Percentiles rank a stretch among this genome's conserved stretches.
These are phyloP conservation scores for Pithys albifrons DNA, from an alignment of 2,113 vertebrate species.

Conservation along the genomic window DNA sequence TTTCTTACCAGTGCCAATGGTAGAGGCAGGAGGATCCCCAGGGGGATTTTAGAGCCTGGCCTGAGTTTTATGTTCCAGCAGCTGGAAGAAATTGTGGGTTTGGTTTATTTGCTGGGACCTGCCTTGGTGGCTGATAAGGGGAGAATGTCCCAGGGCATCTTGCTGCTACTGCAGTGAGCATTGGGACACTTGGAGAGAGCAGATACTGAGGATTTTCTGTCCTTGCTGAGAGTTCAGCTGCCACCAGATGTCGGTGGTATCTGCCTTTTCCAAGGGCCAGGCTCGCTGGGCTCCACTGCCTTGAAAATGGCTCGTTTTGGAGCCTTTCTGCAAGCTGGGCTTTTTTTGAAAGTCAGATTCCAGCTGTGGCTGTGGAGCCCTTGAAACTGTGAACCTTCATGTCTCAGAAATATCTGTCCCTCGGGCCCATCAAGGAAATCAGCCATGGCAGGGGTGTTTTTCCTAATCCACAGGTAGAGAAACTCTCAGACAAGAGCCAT, in stretches of 20 bases:
- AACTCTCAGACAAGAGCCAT: constrained; percentile 16
- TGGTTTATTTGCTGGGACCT: background rate
- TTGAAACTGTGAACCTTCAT: background rate
- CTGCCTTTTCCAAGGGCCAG: background rate
- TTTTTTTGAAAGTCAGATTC: background rate
- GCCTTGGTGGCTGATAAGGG: background rate
- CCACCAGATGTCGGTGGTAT: background rate
- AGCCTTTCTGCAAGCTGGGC: background rate
- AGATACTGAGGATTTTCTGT: background rate
- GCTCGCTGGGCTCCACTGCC: background rate
- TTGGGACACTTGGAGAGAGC: background rate
- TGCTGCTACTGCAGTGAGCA: background rate
- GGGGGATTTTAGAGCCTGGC: background rate
- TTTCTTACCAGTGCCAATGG: background rate
- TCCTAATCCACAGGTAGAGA: background rate
- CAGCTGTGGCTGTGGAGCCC: constrained; percentile 4
- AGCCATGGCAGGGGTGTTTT: background rate
- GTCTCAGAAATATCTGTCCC: background rate
- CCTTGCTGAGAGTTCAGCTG: background rate
- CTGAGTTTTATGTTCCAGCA: background rate
- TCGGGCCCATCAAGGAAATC: background rate
- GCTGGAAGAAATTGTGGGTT: background rate
- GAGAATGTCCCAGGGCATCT: background rate
- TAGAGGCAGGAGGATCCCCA: background rate
- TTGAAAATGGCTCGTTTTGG: background rate